phyloP scores from a whole-genome alignment of 2,888 invertebrate genomes.

The Drosophila greeni region DNA sequence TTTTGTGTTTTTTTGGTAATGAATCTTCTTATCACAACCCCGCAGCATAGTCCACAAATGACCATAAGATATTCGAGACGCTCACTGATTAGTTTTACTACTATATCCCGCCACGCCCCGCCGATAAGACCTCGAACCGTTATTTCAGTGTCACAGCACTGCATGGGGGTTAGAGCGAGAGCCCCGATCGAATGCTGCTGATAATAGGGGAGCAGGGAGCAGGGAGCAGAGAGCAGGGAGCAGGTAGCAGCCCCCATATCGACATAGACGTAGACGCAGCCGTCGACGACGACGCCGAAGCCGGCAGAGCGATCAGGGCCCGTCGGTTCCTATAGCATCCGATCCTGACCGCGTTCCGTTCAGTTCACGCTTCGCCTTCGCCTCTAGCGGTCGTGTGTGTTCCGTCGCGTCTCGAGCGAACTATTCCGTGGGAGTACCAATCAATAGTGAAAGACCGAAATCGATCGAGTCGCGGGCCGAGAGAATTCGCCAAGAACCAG shows the following conservation, averaged over 20 bases:
- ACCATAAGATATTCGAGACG: not conserved
- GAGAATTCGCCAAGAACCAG: conserved; percentile 17
- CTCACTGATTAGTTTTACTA: conserved; percentile 7
- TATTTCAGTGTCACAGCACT: conserved; percentile 15
- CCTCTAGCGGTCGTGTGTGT: conserved; percentile 63
- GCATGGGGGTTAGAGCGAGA: conserved; percentile 18
- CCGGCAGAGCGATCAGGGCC: conserved; percentile 31
- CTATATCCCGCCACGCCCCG: conserved; percentile 13
- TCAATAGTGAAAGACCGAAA: conserved; percentile 7
- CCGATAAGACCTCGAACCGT: conserved; percentile 18
- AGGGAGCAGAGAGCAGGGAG: no score
- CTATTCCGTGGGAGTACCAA: conserved; percentile 7
- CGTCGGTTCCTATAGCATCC: conserved; percentile 55
- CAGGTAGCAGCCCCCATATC: conserved; percentile 36
- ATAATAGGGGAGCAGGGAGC: conserved; percentile 31
- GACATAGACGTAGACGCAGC: not conserved
- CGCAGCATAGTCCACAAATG: not conserved
- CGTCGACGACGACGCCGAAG: conserved; percentile 27
- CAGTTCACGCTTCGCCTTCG: conserved; percentile 67
- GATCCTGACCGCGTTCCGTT: conserved; percentile 64
- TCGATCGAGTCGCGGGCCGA: conserved; percentile 12
- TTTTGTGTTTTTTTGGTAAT: no score
- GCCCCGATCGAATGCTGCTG: conserved; percentile 29
- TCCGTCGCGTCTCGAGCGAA: conserved; percentile 37
- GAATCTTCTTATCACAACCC: not conserved